Evolutionary conservation across 2,888 invertebrate species (phyloP), one percentile per base, ranked within the genome.

Genomic region (Aplocera efformata): DNA sequence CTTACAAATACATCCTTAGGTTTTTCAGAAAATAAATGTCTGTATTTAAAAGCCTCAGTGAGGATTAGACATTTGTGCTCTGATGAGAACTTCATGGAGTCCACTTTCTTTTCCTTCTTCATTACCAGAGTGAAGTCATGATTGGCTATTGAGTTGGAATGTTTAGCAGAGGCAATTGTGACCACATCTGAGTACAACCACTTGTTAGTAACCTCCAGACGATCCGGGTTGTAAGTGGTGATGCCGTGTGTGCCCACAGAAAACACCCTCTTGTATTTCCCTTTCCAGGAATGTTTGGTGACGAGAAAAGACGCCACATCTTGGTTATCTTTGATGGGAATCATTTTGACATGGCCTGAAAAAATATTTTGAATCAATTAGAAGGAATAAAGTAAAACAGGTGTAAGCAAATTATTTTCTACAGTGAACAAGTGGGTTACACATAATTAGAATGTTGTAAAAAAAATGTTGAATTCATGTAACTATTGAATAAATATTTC

Each of bases 251-350:
- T 95, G 37, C 99, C 99, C 67, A 99, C 93, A 6, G 99, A 97
- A 76, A 99, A 96, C 66, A 99, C 96, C 61, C 99, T 91, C 80
- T 98, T 98, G 86, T 99, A 99, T 94, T 96, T 98, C 77, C 99
- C 99, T 82, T 98, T 98, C 99, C 99, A 99, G 13, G 96, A 97
- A 80, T 98, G 98, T 88, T 99, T 99, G 22, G 96, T 98, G 71
- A 98, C 98, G 71, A 97, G 92, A 88, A 97, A 99, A 74, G 98
- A 98, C 56, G 97, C 96, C 75, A 98, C 92, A 92, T 99, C 99
- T 71, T 94, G 93, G 90, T 98, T 98, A 84, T 98, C 97, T 88
- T 95, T 94, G 74, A 96, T 88, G 58, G 93, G 93, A 90, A 92
- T 92, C 93, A 93, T 94, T 80, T 90, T 92, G 72, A 80, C 91